Base-by-base conservation (phyloP, 2,888 invertebrate species). In the Phyto melanocephala region DNA sequence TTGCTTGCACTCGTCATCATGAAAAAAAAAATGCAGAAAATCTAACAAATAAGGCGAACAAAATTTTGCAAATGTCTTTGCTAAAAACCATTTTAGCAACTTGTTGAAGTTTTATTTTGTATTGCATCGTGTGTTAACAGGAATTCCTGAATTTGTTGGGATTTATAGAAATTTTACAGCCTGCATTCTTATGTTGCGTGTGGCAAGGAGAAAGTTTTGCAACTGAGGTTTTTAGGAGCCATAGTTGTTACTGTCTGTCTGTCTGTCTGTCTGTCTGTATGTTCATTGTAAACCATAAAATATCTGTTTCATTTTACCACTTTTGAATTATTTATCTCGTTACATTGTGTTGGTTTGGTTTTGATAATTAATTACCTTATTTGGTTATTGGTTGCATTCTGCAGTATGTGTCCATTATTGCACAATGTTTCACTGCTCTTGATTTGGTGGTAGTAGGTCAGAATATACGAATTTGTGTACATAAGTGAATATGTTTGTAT, bases 191-290 rank as follows among this genome's bases (percentile, higher is more conserved):
- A 10, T 37, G 28, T 56, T 75, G 75, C 63, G 75, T 80, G 80
- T 75, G 80, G 70, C 56, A 47, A 50, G 28, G 74, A 75, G 75
- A 80, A 75, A 75, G 80, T 75, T 45, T 35, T 42, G 40, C 40
- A 20, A 28, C 8, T n/a, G 15, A 54, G 17, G 15, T 8, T 17
- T 13, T 50, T 50, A 11, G 10, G 1, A 6, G 2, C 33, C 6
- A 11, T n/a, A 24, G 24, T 42, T 47, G 11, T 28, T 3, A n/a
- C n/a, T n/a, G n/a, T n/a, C n/a, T 45, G 1, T 17, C 15, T 15
- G 15, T 37, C 37, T 52, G n/a, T n/a, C n/a, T n/a, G n/a, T n/a
- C n/a, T n/a, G n/a, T n/a, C n/a, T n/a, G n/a, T n/a, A n/a, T n/a
- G n/a, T 47, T 52, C 20, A 42, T 60, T 52, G n/a, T n/a, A 60